Base-by-base conservation (phyloP, 2,888 invertebrate species). In the Volucella bombylans region DNA sequence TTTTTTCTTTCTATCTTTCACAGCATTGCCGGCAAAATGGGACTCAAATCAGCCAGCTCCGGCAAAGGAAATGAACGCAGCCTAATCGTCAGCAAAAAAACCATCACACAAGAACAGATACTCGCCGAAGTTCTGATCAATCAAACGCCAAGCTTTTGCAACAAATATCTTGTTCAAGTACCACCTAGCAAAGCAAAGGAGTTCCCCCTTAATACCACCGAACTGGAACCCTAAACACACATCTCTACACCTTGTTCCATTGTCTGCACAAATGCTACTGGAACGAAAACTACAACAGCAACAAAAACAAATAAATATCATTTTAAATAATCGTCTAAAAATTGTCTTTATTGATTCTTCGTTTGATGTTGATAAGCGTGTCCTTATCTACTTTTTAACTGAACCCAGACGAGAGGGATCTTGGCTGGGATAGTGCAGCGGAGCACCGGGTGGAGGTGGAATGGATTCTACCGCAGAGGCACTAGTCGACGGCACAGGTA, bases 341-440 rank as follows among this genome's bases (percentile, higher is more conserved):
- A 2, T 59, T 11, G 18, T 12, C 8, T 57, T 43, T 39, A 11
- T 59, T 59, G 39, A 18, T 59, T 49, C 23, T 49, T 38, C 12
- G 10, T 41, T 76, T 11, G 15, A 50, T n/a, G 6, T n/a, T 39
- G 12, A 39, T 31, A 0, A 43, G 52, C 9, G 43, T 50, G 6
- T 50, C n/a, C 8, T 39, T 6, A 18, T 50, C 11, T 87, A 91
- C 86, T 92, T 91, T 69, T 92, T 91, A 0, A 90, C 82, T 0
- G 97, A 95, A 0, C 98, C 98, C 92, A 98, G 94, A 39, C 98
- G 93, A 49, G 96, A 95, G 0, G 99, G 99, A 93, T 99, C 99
- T 92, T 99, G 99, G 90, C 98, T 98, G 4, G 99, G 99, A 93
- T 99, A 99, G 92, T 99, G 98, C 59, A 95, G 93, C 1, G 94